These are phyloP conservation scores for Bufo bufo DNA, from an alignment of 2,113 vertebrate genomes.

Conservation along the genomic window DNA sequence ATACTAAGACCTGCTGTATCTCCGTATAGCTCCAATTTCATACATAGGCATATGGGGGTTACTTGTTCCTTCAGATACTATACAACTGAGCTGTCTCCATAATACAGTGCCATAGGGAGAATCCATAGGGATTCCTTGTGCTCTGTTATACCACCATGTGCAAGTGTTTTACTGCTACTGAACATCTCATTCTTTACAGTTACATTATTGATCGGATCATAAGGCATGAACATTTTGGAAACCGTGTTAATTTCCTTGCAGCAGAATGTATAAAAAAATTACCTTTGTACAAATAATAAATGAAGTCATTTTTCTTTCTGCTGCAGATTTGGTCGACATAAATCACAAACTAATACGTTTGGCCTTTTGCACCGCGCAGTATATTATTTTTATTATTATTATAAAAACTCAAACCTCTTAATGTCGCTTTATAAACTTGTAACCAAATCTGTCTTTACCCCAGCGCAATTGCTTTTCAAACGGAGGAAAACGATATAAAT, in stretches of 20 bases:
- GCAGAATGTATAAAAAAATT: neutral
- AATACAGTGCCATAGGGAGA: no score
- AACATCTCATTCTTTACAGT: neutral
- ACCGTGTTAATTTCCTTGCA: neutral
- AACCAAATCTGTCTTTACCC: neutral
- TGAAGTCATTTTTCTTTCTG: constrained; percentile 16
- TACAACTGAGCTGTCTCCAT: no score
- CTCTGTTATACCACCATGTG: no score
- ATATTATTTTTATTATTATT: neutral
- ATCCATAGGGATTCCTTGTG: no score
- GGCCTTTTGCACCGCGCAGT: constrained; percentile 9
- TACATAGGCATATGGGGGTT: no score
- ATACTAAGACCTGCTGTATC: no score
- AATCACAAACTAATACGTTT: constrained; percentile 20
- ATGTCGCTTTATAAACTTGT: neutral
- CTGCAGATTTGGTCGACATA: neutral
- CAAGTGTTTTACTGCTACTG: no score
- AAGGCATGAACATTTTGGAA: neutral
- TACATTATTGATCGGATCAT: neutral
- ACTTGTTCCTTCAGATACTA: no score
- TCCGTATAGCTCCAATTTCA: no score
- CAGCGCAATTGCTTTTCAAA: neutral
- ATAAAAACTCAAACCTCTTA: neutral
- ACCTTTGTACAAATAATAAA: neutral
- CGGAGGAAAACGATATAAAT: neutral